Base-by-base conservation (phyloP, 2,797 vertebrate genomes). In the Eleutherodactylus coqui region DNA sequence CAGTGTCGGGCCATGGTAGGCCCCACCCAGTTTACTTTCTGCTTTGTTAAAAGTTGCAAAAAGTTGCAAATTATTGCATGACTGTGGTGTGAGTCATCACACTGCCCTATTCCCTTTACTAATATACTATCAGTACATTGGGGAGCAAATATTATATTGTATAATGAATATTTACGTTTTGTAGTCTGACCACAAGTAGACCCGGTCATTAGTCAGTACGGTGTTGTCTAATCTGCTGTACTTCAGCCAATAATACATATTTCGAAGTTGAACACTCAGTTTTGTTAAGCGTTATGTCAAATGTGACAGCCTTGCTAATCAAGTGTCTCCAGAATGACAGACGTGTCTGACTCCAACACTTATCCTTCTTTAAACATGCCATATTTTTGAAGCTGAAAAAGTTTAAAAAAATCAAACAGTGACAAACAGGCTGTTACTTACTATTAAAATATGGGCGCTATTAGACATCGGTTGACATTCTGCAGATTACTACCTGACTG, bases 281-380 rank as follows among this genome's bases (percentile, higher is more conserved):
- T n/a, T 76, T 80, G 53, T 75, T 86, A 81, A 81, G 81, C 43
- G 41, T 55, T 55, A 49, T 85, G 83, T 75, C 69, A 81, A 62
- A 81, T 81, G 85, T 45, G 69, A 75, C 69, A 80, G 38, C n/a
- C 76, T 80, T 75, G 69, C 32, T 85, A 85, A 79, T 85, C 51
- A 70, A 49, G 67, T 79, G 53, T 73, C 51, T 75, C 41, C 29
- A 45, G n/a, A 62, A 32, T 80, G 84, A 62, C 77, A 85, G 51
- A 49, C 84, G 16, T 73, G 27, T 60, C 19, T 51, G 60, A 73
- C 51, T 47, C 24, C 24, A 43, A 85, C 49, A 80, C 62, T 24
- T 34, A 69, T 73, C 80, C 60, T 29, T 41, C 62, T 62, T 73
- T 80, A 73, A 85, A 85, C 29, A 80, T 60, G 84, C 51, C 64